phyloP scores from a whole-genome alignment of 2,797 vertebrate genomes.

The Lophotriccus pileatus region DNA sequence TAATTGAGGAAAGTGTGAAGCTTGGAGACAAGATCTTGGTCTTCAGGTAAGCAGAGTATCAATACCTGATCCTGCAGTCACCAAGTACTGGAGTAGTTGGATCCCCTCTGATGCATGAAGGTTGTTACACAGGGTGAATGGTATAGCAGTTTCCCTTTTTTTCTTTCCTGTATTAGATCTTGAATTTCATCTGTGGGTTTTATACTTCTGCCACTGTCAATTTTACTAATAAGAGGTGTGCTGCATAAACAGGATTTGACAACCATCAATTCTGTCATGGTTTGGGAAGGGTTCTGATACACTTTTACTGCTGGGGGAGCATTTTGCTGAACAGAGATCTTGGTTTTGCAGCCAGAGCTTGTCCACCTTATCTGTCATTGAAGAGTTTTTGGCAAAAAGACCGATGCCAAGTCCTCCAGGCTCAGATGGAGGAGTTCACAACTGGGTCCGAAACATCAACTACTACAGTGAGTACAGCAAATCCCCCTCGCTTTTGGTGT shows the following conservation, averaged over 20 bases:
- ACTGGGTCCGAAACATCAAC: slow-evolving; percentile 92
- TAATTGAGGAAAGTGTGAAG: slow-evolving; percentile 93
- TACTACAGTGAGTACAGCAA: slow-evolving; percentile 91
- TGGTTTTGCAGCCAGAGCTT: slow-evolving; percentile 89
- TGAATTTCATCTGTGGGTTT: background rate
- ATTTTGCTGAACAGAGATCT: slow-evolving; percentile 17
- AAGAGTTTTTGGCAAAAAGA: slow-evolving; percentile 92
- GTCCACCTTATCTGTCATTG: slow-evolving; percentile 93
- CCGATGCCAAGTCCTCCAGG: slow-evolving; percentile 78
- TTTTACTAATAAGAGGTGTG: background rate
- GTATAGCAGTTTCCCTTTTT: background rate
- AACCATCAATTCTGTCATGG: background rate
- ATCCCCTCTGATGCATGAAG: background rate
- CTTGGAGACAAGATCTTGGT: slow-evolving; percentile 94
- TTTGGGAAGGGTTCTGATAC: background rate
- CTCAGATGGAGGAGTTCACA: slow-evolving; percentile 79
- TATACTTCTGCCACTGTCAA: background rate
- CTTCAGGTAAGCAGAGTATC: slow-evolving; percentile 84
- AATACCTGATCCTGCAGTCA: background rate
- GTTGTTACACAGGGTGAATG: background rate
- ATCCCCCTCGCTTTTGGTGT: background rate
- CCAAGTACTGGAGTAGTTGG: background rate
- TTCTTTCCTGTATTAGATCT: background rate
- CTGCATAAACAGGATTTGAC: background rate
- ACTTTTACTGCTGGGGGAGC: background rate